Evolutionary conservation across 1,140 invertebrate species (phyloP).

Genomic region (Scaptomyza graminum): DNA sequence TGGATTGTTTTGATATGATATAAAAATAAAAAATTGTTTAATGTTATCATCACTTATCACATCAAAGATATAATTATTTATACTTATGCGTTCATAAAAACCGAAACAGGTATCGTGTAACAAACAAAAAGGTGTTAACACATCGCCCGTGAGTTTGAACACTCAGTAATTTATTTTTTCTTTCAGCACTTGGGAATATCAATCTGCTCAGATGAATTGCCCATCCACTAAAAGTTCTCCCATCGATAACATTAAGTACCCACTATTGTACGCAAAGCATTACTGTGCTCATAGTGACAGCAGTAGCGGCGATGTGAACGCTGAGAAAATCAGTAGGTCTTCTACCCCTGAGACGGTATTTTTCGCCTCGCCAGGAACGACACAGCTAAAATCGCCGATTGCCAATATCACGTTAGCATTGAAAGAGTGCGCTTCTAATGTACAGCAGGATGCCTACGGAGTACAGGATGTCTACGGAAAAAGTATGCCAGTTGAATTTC

Average conservation of each 20-base stretch:
- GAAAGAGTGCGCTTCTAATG: constrained; percentile 17
- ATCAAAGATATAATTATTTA: too few species aligned
- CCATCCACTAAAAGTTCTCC: constrained; percentile 36
- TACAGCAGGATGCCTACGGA: neutral
- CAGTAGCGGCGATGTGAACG: constrained; percentile 51
- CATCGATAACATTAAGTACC: neutral
- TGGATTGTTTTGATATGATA: too few species aligned
- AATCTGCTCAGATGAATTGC: constrained; percentile 23
- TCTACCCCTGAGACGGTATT: constrained; percentile 48
- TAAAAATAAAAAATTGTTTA: too few species aligned
- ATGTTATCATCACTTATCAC: too few species aligned
- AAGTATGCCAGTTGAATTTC: neutral
- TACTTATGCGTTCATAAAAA: too few species aligned
- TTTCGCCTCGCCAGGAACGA: constrained; percentile 27
- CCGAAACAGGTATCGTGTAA: too few species aligned
- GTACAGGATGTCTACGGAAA: neutral
- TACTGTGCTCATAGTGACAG: constrained; percentile 8
- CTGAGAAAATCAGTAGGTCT: constrained; percentile 51
- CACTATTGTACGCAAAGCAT: constrained; percentile 6
- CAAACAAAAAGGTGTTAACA: too few species aligned
- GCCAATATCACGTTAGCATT: constrained; percentile 60
- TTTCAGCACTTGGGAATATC: constrained; percentile 27
- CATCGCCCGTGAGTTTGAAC: too few species aligned
- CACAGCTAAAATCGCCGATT: constrained; percentile 54
- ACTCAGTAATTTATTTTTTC: too few species aligned